Conservation (phyloP, 2,113 vertebrate species). For the Cebus imitator region DNA sequence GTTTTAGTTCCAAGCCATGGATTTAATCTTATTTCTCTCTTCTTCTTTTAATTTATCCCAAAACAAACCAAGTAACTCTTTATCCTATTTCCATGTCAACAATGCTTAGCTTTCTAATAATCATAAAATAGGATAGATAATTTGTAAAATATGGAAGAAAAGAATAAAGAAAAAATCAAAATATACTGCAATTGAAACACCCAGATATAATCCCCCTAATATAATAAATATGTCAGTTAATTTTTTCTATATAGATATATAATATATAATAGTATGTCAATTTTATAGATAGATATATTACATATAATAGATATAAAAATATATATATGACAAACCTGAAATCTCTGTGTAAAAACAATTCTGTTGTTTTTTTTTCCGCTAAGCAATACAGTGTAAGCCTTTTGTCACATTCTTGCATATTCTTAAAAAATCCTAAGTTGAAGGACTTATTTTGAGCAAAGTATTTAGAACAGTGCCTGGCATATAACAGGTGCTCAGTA, state of each 20-base stretch:
- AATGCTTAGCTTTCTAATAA: neutral
- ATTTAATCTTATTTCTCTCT: neutral
- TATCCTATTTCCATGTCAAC: neutral
- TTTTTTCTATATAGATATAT: neutral
- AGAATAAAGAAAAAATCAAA: neutral
- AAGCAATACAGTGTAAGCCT: neutral
- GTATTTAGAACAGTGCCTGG: neutral
- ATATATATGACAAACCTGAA: neutral
- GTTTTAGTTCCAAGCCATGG: neutral
- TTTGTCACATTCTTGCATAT: constrained; percentile 39
- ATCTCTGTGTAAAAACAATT: neutral
- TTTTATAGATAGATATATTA: neutral
- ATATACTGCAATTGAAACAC: neutral
- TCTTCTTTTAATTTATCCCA: neutral
- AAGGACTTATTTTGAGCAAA: constrained; percentile 40
- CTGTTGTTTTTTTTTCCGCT: neutral
- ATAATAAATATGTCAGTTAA: neutral
- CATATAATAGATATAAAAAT: neutral
- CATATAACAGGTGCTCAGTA: constrained; percentile 7
- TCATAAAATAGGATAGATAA: neutral
- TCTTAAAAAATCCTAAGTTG: constrained; percentile 9
- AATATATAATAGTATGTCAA: neutral
- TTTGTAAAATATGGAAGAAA: neutral
- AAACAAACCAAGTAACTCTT: neutral
- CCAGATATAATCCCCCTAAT: neutral